These are phyloP conservation scores for Hydrozoanthus gracilis DNA, from an alignment of 92 coral and sea anemone species.

Conservation along the genomic window DNA sequence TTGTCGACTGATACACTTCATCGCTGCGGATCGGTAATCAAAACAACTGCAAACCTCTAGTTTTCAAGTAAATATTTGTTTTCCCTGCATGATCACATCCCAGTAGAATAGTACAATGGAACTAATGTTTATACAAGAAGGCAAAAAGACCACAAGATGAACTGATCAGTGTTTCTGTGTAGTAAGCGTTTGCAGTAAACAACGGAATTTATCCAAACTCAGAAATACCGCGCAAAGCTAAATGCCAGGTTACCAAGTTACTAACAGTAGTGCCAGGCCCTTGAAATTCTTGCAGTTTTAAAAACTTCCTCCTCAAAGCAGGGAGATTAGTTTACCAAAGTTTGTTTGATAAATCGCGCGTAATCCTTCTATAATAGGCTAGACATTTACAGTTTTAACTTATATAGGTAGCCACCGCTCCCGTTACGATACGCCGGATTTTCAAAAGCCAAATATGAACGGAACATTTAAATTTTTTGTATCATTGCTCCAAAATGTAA, in stretches of 20 bases:
- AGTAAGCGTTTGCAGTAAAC: not conserved
- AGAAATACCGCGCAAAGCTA: not conserved
- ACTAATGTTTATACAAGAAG: not conserved
- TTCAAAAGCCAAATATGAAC: too few relatives aligned
- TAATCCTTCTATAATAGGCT: too few relatives aligned
- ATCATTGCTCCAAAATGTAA: too few relatives aligned
- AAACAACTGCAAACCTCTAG: not conserved
- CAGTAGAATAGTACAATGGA: not conserved
- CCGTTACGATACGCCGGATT: too few relatives aligned
- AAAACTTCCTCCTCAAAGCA: too few relatives aligned
- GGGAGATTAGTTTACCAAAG: too few relatives aligned
- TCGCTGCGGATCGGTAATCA: not conserved
- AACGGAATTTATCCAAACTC: not conserved
- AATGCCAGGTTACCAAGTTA: not conserved
- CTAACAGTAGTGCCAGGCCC: not conserved
- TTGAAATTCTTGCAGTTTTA: not conserved
- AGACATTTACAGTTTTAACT: too few relatives aligned
- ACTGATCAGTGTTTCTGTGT: not conserved
- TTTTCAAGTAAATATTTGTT: not conserved
- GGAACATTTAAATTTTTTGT: too few relatives aligned
- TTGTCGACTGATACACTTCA: not conserved
- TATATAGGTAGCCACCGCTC: too few relatives aligned
- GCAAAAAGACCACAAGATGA: not conserved
- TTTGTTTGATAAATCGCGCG: too few relatives aligned
- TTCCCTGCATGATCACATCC: not conserved